Evolutionary conservation across 2,113 vertebrate species (phyloP).

Genomic region (Dendropsophus ebraccatus): DNA sequence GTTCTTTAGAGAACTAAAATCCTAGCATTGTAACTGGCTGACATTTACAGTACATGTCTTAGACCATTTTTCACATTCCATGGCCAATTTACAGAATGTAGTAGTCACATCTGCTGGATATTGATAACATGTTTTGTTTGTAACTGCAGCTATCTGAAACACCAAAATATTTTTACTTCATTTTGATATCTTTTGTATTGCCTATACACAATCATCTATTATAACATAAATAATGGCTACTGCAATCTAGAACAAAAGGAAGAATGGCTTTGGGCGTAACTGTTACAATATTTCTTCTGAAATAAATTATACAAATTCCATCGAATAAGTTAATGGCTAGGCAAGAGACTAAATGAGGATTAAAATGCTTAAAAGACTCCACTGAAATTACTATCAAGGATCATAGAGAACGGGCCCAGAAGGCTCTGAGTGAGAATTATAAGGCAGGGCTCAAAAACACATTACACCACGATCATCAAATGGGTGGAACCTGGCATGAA

Average conservation of each 20-base stretch:
- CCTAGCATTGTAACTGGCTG: not conserved
- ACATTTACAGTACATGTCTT: constrained; percentile 1
- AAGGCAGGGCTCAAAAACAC: no score
- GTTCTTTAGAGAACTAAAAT: not conserved
- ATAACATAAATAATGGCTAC: not conserved
- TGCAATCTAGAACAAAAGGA: not conserved
- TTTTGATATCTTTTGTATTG: not conserved
- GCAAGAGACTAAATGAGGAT: no score
- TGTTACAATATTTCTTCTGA: no score
- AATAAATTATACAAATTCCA: no score
- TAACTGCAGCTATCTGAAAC: not conserved
- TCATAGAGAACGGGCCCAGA: no score
- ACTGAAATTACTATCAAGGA: no score
- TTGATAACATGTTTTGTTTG: constrained; percentile 8
- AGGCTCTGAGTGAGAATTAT: no score
- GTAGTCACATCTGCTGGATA: constrained; percentile 9
- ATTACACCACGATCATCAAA: no score
- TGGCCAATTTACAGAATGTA: constrained; percentile 17
- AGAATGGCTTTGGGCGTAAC: not conserved
- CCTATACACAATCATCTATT: not conserved
- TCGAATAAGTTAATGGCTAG: no score
- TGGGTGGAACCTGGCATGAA: no score
- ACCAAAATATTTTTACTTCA: not conserved
- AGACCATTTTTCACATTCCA: not conserved
- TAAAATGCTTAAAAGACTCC: no score